These are phyloP conservation scores for Pseudopodoces humilis DNA, from an alignment of 2,113 vertebrate species.

Conservation along the genomic window DNA sequence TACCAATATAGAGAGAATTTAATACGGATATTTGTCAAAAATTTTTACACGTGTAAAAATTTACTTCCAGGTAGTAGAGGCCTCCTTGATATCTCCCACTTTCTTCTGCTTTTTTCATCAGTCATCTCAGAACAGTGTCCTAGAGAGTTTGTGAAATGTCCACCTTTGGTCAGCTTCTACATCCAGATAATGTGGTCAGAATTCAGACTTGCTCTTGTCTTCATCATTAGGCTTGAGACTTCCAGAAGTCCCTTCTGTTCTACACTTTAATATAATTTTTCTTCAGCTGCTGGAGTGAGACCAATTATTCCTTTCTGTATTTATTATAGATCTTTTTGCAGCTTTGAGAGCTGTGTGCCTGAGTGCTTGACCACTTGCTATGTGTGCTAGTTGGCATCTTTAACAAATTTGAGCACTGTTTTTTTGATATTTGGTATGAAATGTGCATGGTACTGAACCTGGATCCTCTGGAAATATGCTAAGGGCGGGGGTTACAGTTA, in stretches of 20 bases:
- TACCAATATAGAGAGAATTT: not conserved
- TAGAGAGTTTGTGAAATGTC: not conserved
- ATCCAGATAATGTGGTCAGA: not conserved
- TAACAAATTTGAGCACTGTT: not conserved
- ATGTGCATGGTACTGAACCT: not conserved
- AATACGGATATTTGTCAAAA: not conserved
- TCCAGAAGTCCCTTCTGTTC: not conserved
- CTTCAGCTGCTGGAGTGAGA: not conserved
- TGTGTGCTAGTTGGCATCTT: not conserved
- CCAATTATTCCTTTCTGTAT: not conserved
- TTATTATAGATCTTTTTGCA: not conserved
- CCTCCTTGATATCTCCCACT: not conserved
- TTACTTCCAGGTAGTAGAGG: not conserved
- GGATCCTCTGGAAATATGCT: accelerated
- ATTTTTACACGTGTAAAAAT: not conserved
- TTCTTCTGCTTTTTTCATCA: not conserved
- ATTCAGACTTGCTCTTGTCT: not conserved
- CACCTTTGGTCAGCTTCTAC: not conserved
- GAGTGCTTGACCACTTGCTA: not conserved
- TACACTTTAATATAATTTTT: not conserved
- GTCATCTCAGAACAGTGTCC: not conserved
- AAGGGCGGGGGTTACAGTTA: not conserved
- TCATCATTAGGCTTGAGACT: not conserved
- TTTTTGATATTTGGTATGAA: not conserved
- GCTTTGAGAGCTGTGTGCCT: not conserved